Base-by-base conservation (phyloP, 23 tunicate genomes). In the Aplidium turbinatum region DNA sequence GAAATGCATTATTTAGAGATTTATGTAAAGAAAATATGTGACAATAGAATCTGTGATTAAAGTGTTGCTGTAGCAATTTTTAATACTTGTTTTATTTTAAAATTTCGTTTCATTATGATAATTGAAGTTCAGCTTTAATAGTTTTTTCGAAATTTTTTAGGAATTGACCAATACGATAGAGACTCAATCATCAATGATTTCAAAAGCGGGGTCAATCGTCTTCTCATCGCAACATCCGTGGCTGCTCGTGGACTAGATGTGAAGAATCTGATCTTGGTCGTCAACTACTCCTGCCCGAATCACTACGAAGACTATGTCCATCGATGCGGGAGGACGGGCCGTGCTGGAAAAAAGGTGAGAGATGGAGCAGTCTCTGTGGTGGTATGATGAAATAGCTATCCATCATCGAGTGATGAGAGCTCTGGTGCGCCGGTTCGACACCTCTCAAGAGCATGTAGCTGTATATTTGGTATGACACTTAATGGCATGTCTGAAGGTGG, bases 271-370 rank as follows among this genome's bases (percentile, higher is more conserved):
- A 79, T 85, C 11, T 35, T 95, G 38, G 99, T 95, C 24, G 87
- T 95, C 23, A 95, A 95, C 60, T 95, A 74, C 45, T 73, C 82
- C 47, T 95, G 99, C 50, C 99, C 99, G 23, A 95, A 95, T 82
- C 99, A 95, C 53, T 95, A 95, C 57, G 99, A 95, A 56, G 99
- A 95, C 63, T 95, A 95, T 48, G 99, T 95, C 29, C 99, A 95
- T 68, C 57, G 99, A 23, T 95, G 99, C 69, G 99, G 99, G 0
- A 56, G 99, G 21, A 95, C 99, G 31, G 99, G 99, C 0, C 87
- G 99, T 2, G 99, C 99, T 29, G 99, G 99, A 21, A 76, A 81
- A 38, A 95, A 95, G 68, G 97, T 86, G 58, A 24, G 19, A n/a
- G n/a, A n/a, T n/a, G n/a, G n/a, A 19, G 0, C 29, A 13, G 9